These are phyloP conservation scores for Zoanthus gigantus DNA, from an alignment of 92 coral and sea anemone genomes.

Conservation along the genomic window DNA sequence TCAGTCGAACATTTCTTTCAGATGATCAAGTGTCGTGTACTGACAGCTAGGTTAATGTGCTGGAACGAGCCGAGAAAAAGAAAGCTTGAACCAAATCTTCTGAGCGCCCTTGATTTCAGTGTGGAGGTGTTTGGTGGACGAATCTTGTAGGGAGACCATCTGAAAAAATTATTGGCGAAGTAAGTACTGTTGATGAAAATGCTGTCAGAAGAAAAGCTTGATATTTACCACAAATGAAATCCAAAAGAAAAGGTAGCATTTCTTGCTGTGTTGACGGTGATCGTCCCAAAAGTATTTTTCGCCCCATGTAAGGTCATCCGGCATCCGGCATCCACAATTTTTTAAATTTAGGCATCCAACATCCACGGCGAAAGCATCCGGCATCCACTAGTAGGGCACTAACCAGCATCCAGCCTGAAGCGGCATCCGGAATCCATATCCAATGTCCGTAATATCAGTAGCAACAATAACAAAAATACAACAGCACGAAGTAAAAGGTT, in stretches of 20 bases:
- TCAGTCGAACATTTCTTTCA: constrained; percentile 19
- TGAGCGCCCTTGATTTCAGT: constrained; percentile 11
- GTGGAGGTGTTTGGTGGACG: constrained; percentile 17
- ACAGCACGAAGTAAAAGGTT: no score
- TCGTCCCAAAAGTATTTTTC: constrained; percentile 3
- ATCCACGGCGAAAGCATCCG: no score
- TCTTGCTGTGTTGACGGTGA: neutral
- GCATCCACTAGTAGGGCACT: no score
- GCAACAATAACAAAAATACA: no score
- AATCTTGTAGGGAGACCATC: constrained; percentile 24
- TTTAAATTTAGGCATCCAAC: no score
- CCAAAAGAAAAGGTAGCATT: constrained; percentile 6
- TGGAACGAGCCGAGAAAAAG: constrained; percentile 1
- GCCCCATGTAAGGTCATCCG: no score
- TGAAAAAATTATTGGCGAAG: constrained; percentile 3
- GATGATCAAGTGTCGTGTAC: constrained; percentile 16
- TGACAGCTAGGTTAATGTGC: constrained; percentile 8
- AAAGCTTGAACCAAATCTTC: neutral
- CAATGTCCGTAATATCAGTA: no score
- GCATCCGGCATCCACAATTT: no score
- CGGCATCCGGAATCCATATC: no score
- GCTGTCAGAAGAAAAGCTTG: neutral
- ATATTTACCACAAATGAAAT: constrained; percentile 13
- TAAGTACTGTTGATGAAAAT: constrained; percentile 1
- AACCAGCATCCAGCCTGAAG: no score